Conservation (phyloP, 2,888 invertebrate species). For the Helleia helle region DNA sequence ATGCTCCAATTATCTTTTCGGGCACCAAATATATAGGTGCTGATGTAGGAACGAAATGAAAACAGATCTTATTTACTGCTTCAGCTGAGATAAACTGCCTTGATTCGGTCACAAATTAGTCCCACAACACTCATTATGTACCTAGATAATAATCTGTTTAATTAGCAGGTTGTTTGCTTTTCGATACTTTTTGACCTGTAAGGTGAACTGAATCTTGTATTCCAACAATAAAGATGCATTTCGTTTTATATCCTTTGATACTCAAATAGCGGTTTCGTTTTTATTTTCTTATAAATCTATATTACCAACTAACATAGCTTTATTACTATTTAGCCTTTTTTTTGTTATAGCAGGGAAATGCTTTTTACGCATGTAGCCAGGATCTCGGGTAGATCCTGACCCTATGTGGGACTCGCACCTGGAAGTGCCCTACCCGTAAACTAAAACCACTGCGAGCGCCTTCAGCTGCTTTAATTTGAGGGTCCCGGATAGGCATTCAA, state of each 20-base stretch:
- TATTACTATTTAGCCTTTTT: too few species aligned
- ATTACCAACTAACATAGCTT: too few species aligned
- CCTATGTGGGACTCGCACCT: too few species aligned
- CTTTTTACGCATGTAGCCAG: too few species aligned
- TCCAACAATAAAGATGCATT: background rate
- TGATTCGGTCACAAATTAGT: constrained; percentile 17
- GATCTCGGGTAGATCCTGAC: too few species aligned
- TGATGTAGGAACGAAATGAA: constrained; percentile 2
- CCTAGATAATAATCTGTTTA: constrained; percentile 34
- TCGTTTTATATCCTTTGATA: background rate
- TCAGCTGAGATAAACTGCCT: background rate
- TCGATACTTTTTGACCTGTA: background rate
- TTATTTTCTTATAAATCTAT: constrained; percentile 1
- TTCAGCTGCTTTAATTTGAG: too few species aligned
- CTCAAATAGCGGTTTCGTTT: background rate
- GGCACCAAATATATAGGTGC: background rate
- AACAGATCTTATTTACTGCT: constrained; percentile 6
- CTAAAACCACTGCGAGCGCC: too few species aligned
- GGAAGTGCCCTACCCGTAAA: too few species aligned
- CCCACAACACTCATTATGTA: constrained; percentile 34
- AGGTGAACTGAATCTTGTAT: background rate
- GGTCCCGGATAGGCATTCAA: too few species aligned
- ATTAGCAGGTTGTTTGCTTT: constrained; percentile 28
- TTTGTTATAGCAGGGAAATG: too few species aligned
- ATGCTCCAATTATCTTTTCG: too few species aligned